Conservation (phyloP, 2,113 vertebrate genomes). For the Fukomys damarensis region DNA sequence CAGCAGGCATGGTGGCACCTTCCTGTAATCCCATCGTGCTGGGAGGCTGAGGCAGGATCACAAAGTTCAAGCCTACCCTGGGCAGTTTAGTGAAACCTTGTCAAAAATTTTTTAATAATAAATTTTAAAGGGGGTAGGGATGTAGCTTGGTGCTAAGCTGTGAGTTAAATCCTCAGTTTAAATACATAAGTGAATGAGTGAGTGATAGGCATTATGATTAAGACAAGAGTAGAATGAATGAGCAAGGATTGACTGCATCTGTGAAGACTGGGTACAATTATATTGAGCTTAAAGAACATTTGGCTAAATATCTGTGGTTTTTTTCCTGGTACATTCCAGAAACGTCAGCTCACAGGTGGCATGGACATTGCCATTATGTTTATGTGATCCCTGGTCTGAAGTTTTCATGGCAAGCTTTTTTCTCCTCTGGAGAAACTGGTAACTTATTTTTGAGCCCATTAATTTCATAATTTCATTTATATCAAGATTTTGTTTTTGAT, state of each 20-base stretch:
- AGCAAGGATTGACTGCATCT: background rate
- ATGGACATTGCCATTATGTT: background rate
- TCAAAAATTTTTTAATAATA: background rate
- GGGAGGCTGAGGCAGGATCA: background rate
- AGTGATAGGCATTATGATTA: background rate
- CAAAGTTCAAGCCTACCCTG: background rate
- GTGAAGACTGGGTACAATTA: background rate
- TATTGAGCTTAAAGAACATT: background rate
- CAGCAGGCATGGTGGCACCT: background rate
- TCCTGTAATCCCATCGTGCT: background rate
- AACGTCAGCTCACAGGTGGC: background rate
- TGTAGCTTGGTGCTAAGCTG: background rate
- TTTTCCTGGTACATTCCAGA: conserved; percentile 14
- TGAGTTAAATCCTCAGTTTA: background rate
- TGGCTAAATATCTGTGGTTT: background rate
- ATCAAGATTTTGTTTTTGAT: conserved; percentile 44
- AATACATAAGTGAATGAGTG: background rate
- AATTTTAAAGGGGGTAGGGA: background rate
- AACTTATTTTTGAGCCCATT: background rate
- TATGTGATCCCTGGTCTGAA: background rate
- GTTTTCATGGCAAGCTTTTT: background rate
- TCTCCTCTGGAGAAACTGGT: background rate
- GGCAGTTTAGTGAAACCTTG: background rate
- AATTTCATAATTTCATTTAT: background rate
- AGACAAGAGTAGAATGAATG: background rate